Percentiles rank a stretch among this genome's conserved stretches.
Evolutionary conservation across 2,113 vertebrate genomes (phyloP).

Genomic region (Lonchura striata): DNA sequence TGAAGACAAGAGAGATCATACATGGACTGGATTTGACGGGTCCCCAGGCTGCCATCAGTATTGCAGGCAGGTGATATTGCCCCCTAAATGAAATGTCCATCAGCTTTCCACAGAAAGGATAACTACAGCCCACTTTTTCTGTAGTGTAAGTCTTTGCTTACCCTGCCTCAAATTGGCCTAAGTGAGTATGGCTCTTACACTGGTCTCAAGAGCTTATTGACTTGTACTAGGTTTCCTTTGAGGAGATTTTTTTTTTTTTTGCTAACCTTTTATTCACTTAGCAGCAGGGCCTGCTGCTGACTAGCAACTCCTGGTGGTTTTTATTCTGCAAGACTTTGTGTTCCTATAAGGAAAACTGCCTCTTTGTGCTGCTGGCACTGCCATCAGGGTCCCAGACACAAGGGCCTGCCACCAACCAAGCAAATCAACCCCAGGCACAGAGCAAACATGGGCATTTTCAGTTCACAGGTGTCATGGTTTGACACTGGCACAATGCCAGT

Average conservation of each 20-base stretch:
- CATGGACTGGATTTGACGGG: not conserved
- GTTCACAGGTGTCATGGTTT: too few species aligned
- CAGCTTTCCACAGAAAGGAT: not conserved
- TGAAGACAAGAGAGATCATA: not conserved
- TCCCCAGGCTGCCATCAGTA: not conserved
- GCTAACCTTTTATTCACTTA: not conserved
- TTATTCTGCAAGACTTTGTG: not conserved
- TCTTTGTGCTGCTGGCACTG: not conserved
- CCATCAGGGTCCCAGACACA: not conserved
- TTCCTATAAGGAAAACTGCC: not conserved
- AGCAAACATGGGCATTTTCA: not conserved
- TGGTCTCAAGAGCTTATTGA: not conserved
- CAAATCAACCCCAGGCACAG: not conserved
- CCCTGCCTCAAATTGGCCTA: not conserved
- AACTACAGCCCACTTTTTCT: not conserved
- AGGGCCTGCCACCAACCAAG: not conserved
- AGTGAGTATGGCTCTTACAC: not conserved
- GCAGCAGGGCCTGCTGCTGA: not conserved
- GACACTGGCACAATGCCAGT: too few species aligned
- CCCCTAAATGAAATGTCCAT: not conserved
- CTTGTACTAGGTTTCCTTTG: not conserved
- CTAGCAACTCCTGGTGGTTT: not conserved
- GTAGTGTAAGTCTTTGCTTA: not conserved
- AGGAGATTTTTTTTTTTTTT: not conserved
- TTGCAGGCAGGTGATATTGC: not conserved